Base-by-base conservation (phyloP, 2,797 vertebrate genomes). In the Crenuchus spilurus region DNA sequence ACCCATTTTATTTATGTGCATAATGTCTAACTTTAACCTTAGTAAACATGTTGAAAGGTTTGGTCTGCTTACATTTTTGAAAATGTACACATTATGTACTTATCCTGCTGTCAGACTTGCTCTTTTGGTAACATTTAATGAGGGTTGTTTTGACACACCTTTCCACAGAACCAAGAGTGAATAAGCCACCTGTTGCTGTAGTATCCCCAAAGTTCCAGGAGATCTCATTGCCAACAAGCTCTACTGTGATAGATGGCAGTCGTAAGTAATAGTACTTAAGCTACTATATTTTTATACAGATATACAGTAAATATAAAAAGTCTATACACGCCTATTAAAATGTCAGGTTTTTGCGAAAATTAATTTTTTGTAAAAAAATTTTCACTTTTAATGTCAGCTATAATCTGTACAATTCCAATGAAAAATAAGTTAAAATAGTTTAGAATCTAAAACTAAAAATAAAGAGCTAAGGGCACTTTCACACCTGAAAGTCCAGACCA, bases 161-260 rank as follows among this genome's bases (percentile, higher is more conserved):
- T 74, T 76, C 8, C 46, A 79, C 91, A 99, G 98, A 96, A 76
- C 98, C 94, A 18, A 92, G 97, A 41, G 94, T 98, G 80, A 99
- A 99, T 89, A 96, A 87, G 82, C 94, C 92, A 64, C 98, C 98
- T 0, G 91, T 97, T 80, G 98, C 97, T n/a, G 80, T 98, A 16
- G 98, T 96, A 84, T 96, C 95, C 30, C 98, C 97, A 0, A 93
- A 92, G 76, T 96, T 91, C 90, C 95, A 97, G 89, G 96, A 97
- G 87, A 96, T 99, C 85, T 98, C 94, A 6, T 83, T 99, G 89
- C 98, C 98, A 4, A 99, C 95, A 75, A 96, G 95, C 76, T 98
- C 97, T 1, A 99, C 98, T 0, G 92, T 99, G 8, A 98, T 99
- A n/a, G 97, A 99, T 11, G 97, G 96, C 91, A 98, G 94, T 89